Base-by-base conservation (phyloP, 2,113 vertebrate species). In the Scolopax mira region DNA sequence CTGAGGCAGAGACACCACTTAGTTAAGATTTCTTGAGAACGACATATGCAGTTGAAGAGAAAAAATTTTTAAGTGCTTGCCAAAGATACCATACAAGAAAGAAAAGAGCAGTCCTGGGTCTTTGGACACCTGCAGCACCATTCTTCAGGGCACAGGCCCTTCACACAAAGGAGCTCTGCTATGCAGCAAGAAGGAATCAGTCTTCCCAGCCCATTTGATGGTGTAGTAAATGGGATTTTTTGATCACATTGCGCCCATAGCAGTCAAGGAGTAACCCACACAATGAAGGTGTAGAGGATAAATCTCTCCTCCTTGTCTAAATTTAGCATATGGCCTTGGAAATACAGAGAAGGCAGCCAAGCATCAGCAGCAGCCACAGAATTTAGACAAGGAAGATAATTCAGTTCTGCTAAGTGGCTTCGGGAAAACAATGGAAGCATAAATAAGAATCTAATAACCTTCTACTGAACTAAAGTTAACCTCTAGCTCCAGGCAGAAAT, bases 231-330 rank as follows among this genome's bases (percentile, higher is more conserved):
- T 42, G 25, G 15, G 18, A 77, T 72, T 89, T 90, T 87, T 58
- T 70, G 31, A 35, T 83, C 69, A 39, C 35, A 27, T 9, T 52
- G 21, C 77, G 31, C n/a, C 46, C 35, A 35, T 11, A 89, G 28
- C 19, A 85, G 61, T 58, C 70, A 69, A 31, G 13, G 18, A 4
- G 18, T 62, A 87, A 66, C 15, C 25, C 73, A 62, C 15, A 81
- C 89, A 96, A 77, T 54, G n/a, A 77, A 89, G 25, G 41, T 77
- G 14, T 23, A 42, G 42, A 78, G 55, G 9, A 92, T 28, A 74
- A 83, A 39, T 48, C 30, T 90, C 81, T 65, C 79, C 57, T 95
- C 44, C 58, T 72, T 37, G 18, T 49, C 78, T 85, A 94, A 95
- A 89, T 91, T 72, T 91, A 91, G 46, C 31, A 33, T 21, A 70